Percentiles rank a stretch among this genome's conserved stretches.
Evolutionary conservation across 2,888 invertebrate species (phyloP).

Genomic region (Muschampia plurimacula): DNA sequence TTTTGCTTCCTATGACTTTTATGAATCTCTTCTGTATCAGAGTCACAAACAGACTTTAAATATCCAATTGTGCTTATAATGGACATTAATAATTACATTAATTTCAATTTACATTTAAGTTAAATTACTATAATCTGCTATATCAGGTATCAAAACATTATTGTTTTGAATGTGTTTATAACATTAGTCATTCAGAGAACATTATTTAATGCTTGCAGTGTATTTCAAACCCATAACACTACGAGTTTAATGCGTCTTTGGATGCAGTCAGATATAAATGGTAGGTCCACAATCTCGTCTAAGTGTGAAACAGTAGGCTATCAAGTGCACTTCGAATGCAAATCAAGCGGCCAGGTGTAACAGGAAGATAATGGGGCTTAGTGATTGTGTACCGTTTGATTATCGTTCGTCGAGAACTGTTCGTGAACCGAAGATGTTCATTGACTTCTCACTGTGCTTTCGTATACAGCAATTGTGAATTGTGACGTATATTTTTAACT

Average conservation of each 20-base stretch:
- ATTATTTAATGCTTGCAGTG: slow-evolving; percentile 11
- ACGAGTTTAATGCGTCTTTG: slow-evolving; percentile 25
- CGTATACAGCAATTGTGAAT: background rate
- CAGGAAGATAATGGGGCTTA: slow-evolving; percentile 63
- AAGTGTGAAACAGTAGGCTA: slow-evolving; percentile 59
- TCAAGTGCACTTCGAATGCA: slow-evolving; percentile 65
- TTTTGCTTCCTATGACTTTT: too few relatives aligned
- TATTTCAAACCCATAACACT: slow-evolving; percentile 28
- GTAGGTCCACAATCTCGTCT: slow-evolving; percentile 56
- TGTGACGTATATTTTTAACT: background rate
- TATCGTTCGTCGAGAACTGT: slow-evolving; percentile 7
- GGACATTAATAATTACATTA: too few relatives aligned
- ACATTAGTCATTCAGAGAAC: background rate
- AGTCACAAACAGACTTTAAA: too few relatives aligned
- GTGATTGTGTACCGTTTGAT: slow-evolving; percentile 50
- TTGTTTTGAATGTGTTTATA: too few relatives aligned
- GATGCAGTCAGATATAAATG: slow-evolving; percentile 55
- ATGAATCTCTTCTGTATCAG: too few relatives aligned
- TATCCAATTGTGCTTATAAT: too few relatives aligned
- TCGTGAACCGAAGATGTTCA: background rate
- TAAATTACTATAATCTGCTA: background rate
- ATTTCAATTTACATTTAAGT: background rate
- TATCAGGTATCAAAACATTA: background rate
- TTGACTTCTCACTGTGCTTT: background rate
- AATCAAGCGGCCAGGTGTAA: slow-evolving; percentile 73